Conservation (phyloP, 2,888 invertebrate genomes). For the Thecophora atra region DNA sequence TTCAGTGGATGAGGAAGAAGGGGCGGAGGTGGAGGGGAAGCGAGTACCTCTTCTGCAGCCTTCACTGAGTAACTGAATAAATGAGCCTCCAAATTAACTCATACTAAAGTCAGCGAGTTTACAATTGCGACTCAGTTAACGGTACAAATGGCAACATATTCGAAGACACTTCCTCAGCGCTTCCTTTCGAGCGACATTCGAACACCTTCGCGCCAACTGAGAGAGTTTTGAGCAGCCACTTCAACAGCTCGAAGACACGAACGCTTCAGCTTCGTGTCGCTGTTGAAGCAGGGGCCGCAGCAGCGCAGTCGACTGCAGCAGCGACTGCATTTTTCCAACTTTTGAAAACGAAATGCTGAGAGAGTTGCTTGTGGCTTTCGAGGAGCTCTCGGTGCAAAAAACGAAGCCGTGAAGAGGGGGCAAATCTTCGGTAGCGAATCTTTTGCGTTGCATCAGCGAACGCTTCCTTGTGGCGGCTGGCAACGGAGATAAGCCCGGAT, state of each 20-base stretch:
- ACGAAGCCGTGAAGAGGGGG: neutral
- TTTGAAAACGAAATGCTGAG: slow-evolving; percentile 28
- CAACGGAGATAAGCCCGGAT: slow-evolving; percentile 19
- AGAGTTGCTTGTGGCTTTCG: slow-evolving; percentile 27
- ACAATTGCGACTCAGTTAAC: neutral
- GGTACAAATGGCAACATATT: neutral
- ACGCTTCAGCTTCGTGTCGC: neutral
- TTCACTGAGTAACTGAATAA: neutral
- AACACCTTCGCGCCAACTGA: slow-evolving; percentile 17
- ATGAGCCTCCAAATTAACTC: too few species aligned
- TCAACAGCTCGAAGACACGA: neutral
- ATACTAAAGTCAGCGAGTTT: neutral
- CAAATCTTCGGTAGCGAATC: slow-evolving; percentile 11
- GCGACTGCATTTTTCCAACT: neutral
- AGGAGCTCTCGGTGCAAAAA: slow-evolving; percentile 4
- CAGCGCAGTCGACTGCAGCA: neutral
- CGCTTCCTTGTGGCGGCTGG: slow-evolving; percentile 12
- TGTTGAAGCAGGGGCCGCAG: neutral
- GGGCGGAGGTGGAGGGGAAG: too few species aligned
- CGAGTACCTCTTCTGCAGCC: too few species aligned
- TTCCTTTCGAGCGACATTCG: slow-evolving; percentile 4
- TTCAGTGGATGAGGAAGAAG: neutral
- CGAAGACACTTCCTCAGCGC: neutral
- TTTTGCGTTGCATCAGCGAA: slow-evolving; percentile 35
- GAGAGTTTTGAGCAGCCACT: slow-evolving; percentile 2